Base-by-base conservation (phyloP, 2,888 invertebrate genomes). In the Cephus nigrinus region DNA sequence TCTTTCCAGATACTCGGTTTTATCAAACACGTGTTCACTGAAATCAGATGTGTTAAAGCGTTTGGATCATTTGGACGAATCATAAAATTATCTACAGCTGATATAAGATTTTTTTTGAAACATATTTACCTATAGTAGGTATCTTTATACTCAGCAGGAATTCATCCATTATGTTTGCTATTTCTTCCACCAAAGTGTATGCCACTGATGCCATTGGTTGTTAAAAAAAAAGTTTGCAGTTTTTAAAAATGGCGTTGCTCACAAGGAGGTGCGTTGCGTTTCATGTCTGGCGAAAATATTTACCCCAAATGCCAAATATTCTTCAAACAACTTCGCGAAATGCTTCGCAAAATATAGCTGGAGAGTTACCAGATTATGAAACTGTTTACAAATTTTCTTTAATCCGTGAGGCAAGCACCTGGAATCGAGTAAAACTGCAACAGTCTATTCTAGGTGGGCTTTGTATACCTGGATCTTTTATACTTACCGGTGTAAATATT, bases 321-420 rank as follows among this genome's bases (percentile, higher is more conserved):
- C 5, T 55, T 55, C 23, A 55, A 55, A 55, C 55, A 55, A 15
- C 9, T 9, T 55, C 55, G 23, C 23, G 55, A 2, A 0, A 55
- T 55, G 5, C 23, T 23, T 55, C 55, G 15, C 23, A 55, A 55
- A 5, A 9, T 23, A 2, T 23, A 55, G 1, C 23, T 55, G 55
- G 23, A 36, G 80, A 72, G 40, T 87, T 79, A 80, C 85, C 85
- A 3, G 86, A 79, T 68, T 85, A 85, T 69, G 76, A 84, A 75
- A 5, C 84, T 74, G 76, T 88, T 9, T 88, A 85, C 68, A 75
- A 55, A 3, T 84, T 84, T 40, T 81, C 86, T 0, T 40, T 75
- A 23, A 74, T 86, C 9, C 78, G 31, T 34, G 11, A 32, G 5
- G 34, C 76, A 15, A 69, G 75, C 32, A 0, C 74, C 15, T 11